These are phyloP conservation scores for Oscheius onirici DNA, from an alignment of 2,888 invertebrate species.

Conservation along the genomic window DNA sequence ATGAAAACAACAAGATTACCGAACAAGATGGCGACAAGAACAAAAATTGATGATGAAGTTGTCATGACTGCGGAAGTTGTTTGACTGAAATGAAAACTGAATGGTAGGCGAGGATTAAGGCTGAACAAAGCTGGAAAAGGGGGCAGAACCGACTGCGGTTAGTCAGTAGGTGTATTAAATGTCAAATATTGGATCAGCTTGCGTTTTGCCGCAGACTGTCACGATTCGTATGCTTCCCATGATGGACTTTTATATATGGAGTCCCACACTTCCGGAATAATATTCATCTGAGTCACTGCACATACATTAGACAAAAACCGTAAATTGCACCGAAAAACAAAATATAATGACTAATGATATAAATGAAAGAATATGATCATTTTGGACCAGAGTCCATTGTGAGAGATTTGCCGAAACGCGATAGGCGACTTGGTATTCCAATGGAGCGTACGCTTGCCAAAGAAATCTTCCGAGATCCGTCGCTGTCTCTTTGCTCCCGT, in stretches of 20 bases:
- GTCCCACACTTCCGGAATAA: background rate
- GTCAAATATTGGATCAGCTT: slow-evolving; percentile 32
- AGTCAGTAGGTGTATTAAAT: slow-evolving; percentile 9
- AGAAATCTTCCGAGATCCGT: slow-evolving; percentile 65
- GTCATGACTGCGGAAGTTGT: background rate
- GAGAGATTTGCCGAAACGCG: slow-evolving; percentile 68
- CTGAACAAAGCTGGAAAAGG: background rate
- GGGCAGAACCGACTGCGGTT: background rate
- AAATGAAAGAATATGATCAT: background rate
- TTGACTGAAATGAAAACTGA: background rate
- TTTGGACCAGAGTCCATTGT: slow-evolving; percentile 59
- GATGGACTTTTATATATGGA: background rate
- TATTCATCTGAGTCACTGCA: slow-evolving; percentile 19
- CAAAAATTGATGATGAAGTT: background rate
- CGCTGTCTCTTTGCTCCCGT: slow-evolving; percentile 8
- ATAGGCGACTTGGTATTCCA: slow-evolving; percentile 61
- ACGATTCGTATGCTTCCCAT: background rate
- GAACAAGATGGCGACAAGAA: background rate
- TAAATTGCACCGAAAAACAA: slow-evolving; percentile 14
- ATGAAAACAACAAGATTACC: background rate
- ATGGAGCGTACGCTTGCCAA: slow-evolving; percentile 68
- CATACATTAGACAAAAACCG: slow-evolving; percentile 5
- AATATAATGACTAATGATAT: slow-evolving; percentile 16
- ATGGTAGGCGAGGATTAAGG: slow-evolving; percentile 1
- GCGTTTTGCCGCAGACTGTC: slow-evolving; percentile 21